Evolutionary conservation across 1,140 invertebrate genomes (phyloP).

Genomic region (Hyles vespertilio): DNA sequence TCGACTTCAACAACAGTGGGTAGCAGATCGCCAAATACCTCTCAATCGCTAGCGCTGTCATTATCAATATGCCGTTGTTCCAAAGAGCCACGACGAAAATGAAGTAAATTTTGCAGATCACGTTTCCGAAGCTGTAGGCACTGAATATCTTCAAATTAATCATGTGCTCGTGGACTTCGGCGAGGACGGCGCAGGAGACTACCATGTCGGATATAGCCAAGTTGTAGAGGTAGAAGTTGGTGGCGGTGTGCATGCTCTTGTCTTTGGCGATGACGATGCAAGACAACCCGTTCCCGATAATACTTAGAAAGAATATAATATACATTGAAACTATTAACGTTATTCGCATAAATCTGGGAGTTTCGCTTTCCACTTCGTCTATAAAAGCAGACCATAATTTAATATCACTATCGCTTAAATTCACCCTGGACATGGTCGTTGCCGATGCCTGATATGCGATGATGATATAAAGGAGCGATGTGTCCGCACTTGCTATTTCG

Average conservation of each 20-base stretch:
- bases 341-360: conserved; percentile 24
- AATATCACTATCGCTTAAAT: conserved; percentile 25
- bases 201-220: conserved; percentile 89
- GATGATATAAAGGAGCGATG: too few relatives aligned
- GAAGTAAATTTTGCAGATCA: conserved; percentile 45
- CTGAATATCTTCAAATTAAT: conserved; percentile 20
- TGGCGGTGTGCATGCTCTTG: conserved; percentile 87
- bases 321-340: conserved; percentile 25
- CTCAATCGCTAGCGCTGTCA: conserved; percentile 58
- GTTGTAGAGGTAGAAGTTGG: conserved; percentile 91
- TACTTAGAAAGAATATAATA: conserved; percentile 84
- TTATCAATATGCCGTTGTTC: conserved; percentile 55
- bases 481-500: too few relatives aligned
- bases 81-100: conserved; percentile 44
- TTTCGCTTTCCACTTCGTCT: conserved; percentile 15
- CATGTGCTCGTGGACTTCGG: conserved; percentile 3
- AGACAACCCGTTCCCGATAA: conserved; percentile 88
- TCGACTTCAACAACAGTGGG: conserved; percentile 40
- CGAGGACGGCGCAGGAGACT: too few relatives aligned
- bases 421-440: too few relatives aligned
- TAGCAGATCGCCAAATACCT: conserved; percentile 56
- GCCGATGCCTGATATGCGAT: too few relatives aligned
- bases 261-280: conserved; percentile 90
- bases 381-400: conserved; percentile 35
- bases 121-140: conserved; percentile 24